Conservation (phyloP, 2,113 vertebrate species). For the Ahaetulla prasina region DNA sequence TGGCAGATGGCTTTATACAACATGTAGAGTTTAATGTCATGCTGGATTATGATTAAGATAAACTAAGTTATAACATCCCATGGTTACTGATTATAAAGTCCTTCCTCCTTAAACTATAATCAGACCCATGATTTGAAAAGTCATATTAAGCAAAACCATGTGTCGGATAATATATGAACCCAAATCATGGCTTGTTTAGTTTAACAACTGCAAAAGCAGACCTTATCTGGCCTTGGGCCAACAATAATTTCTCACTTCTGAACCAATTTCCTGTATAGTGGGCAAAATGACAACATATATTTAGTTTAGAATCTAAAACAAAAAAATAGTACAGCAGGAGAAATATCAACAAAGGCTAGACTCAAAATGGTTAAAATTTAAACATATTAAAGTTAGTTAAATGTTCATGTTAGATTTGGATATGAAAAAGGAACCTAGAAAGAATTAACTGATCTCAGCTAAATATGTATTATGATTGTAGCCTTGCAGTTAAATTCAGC, state of each 20-base stretch:
- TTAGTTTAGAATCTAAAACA: neutral
- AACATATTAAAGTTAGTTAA: neutral
- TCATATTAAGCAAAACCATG: neutral
- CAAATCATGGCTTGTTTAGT: neutral
- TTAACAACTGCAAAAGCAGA: neutral
- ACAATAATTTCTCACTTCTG: neutral
- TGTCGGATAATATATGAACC: neutral
- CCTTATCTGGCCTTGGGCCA: neutral
- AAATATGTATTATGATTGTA: neutral
- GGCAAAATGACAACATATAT: neutral
- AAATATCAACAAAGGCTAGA: neutral
- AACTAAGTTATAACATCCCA: neutral
- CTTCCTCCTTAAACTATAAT: neutral
- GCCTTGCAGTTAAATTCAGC: neutral
- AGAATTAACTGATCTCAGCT: neutral
- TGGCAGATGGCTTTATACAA: neutral
- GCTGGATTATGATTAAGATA: neutral
- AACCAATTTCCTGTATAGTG: neutral
- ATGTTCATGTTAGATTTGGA: neutral
- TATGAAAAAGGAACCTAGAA: neutral
- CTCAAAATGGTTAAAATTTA: neutral
- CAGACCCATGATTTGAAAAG: neutral
- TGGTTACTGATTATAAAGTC: neutral
- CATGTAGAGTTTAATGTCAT: neutral
- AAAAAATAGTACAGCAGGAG: neutral